A percentile compares a stretch with the other conserved stretches of the same genome.
These are phyloP conservation scores for Mimachlamys varia DNA, from an alignment of 2,888 invertebrate genomes.

Conservation along the genomic window DNA sequence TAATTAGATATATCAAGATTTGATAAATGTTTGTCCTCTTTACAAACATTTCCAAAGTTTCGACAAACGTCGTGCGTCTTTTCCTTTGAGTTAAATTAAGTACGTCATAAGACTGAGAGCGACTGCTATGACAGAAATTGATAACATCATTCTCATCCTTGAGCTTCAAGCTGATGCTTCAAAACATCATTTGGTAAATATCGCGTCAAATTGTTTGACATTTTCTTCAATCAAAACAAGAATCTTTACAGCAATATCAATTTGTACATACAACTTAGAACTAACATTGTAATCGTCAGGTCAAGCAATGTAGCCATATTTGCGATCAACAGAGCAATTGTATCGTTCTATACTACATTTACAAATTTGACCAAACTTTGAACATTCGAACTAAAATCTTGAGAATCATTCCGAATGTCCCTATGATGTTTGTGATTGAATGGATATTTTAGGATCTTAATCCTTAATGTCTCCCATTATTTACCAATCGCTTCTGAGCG, in stretches of 20 bases:
- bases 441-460: not conserved
- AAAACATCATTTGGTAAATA: not conserved
- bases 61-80: no score
- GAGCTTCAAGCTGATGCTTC: not conserved
- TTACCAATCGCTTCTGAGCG: not conserved
- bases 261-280: constrained; percentile 14
- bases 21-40: not conserved
- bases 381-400: not conserved
- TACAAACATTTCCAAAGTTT: not conserved
- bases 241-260: not conserved
- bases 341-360: not conserved
- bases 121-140: not conserved
- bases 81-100: not conserved
- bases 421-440: not conserved
- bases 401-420: not conserved
- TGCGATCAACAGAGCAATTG: not conserved
- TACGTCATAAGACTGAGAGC: not conserved
- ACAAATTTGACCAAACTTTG: constrained; percentile 19
- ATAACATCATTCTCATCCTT: not conserved
- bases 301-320: not conserved
- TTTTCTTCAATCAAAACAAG: not conserved
- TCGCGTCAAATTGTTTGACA: not conserved
- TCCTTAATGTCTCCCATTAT: constrained; percentile 16
- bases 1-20: not conserved
- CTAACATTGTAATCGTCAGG: not conserved